A percentile compares a stretch with the other conserved stretches of the same genome.
phyloP scores from a whole-genome alignment of 2,888 invertebrate species.

The Entomobrya proxima region DNA sequence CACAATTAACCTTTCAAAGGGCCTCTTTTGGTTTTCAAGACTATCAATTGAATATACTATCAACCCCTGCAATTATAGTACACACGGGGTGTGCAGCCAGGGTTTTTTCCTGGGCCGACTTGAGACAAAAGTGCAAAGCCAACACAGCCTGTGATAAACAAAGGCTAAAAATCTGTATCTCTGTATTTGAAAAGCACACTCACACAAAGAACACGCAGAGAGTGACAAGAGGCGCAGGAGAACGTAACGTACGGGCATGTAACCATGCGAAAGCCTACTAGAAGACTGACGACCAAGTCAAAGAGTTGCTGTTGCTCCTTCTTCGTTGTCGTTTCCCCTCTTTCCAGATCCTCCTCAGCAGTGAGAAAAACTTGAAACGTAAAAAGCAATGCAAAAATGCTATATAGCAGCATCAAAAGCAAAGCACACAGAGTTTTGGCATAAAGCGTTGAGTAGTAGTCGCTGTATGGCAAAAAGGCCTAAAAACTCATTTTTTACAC shows the following conservation, averaged over 20 bases:
- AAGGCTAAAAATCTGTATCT: background rate
- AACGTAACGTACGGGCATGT: slow-evolving; percentile 67
- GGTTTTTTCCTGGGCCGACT: slow-evolving; percentile 65
- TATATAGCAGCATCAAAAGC: background rate
- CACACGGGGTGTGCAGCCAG: background rate
- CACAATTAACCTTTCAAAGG: slow-evolving; percentile 27
- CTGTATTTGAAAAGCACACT: background rate
- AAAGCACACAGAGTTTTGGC: too few relatives aligned
- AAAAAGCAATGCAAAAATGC: background rate
- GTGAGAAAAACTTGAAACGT: background rate
- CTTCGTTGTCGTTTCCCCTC: slow-evolving; percentile 23
- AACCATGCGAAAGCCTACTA: slow-evolving; percentile 56
- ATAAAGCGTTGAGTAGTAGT: too few relatives aligned
- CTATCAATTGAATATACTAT: background rate
- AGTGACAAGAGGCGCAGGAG: slow-evolving; percentile 47
- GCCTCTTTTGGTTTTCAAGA: slow-evolving; percentile 37
- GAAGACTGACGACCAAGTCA: slow-evolving; percentile 55
- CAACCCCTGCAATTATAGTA: background rate
- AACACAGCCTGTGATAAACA: slow-evolving; percentile 5
- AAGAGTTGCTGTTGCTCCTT: slow-evolving; percentile 56
- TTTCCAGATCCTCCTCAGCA: slow-evolving; percentile 45
- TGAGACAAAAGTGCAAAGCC: slow-evolving; percentile 44
- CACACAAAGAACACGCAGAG: background rate
- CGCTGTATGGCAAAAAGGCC: too few relatives aligned
- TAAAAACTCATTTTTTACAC: too few relatives aligned